Conservation (phyloP, 2,888 invertebrate genomes). For the Deilephila porcellus region DNA sequence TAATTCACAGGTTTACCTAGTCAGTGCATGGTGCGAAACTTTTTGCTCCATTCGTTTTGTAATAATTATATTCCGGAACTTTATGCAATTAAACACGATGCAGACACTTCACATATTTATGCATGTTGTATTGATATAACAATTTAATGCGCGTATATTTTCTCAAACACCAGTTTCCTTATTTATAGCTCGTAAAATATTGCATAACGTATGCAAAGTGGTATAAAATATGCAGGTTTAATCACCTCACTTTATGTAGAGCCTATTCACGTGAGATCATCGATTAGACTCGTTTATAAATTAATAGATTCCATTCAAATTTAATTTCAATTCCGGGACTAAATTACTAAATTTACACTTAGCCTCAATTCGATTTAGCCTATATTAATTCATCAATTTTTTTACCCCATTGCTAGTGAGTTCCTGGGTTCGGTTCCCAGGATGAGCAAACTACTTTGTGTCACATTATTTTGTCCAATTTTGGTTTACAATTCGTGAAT, state of each 20-base stretch:
- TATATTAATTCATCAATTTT: too few species aligned
- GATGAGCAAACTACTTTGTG: too few species aligned
- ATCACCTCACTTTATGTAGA: neutral
- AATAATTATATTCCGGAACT: neutral
- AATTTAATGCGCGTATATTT: neutral
- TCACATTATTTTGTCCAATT: too few species aligned
- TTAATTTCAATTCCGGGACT: too few species aligned
- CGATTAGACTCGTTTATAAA: neutral
- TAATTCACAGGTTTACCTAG: neutral
- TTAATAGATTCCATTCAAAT: too few species aligned
- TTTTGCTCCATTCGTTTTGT: neutral
- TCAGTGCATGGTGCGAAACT: slow-evolving; percentile 2
- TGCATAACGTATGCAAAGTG: neutral
- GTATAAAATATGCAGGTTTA: neutral
- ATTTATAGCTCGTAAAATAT: neutral
- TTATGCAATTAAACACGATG: neutral
- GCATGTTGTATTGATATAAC: neutral
- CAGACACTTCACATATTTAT: neutral
- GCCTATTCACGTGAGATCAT: neutral
- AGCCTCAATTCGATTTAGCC: too few species aligned
- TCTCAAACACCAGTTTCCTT: neutral
- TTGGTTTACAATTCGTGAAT: too few species aligned
- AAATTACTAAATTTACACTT: too few species aligned
- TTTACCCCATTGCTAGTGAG: too few species aligned
- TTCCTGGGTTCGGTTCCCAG: too few species aligned